Base-by-base conservation (phyloP, 2,888 invertebrate genomes). In the Mycalesis mineus region DNA sequence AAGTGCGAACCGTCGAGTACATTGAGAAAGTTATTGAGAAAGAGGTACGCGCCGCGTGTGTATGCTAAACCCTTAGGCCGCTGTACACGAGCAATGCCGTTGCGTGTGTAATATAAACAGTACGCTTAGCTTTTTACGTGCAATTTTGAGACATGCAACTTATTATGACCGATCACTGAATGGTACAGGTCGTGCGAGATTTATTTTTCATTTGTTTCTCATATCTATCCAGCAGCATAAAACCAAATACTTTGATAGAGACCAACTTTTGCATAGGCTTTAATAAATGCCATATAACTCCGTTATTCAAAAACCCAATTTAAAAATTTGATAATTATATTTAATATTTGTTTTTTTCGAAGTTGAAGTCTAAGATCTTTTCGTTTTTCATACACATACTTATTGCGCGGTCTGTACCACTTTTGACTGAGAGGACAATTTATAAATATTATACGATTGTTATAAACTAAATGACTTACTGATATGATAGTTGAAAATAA, bases 21-120 rank as follows among this genome's bases (percentile, higher is more conserved):
- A 95, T 96, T 90, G 97, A 97, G 92, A 97, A 96, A 92, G 94
- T 96, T 91, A 96, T 97, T 91, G 97, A 97, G 91, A 96, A 95
- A 92, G 97, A 97, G 97, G 97, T 97, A 96, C 84, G 77, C 75
- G 80, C 74, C 72, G 72, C 77, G 80, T 77, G 74, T 72, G 70
- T 87, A 84, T 83, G 84, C 84, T 76, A 65, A 67, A 63, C 68
- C 66, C 69, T 70, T 69, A 71, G 73, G 72, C 75, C 79, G 88
- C 88, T 87, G 87, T 86, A 87, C 82, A 86, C 86, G 82, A 75
- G 79, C 82, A 84, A 82, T 79, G 80, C 82, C 76, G 78, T 82
- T 79, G 76, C 76, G 75, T 84, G 85, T 80, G 72, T 78, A 75
- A 77, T 68, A 74, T 74, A 77, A 69, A 69, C 74, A 73, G 69